Conservation (phyloP, 2,888 invertebrate genomes). For the Pimpla rufipes region DNA sequence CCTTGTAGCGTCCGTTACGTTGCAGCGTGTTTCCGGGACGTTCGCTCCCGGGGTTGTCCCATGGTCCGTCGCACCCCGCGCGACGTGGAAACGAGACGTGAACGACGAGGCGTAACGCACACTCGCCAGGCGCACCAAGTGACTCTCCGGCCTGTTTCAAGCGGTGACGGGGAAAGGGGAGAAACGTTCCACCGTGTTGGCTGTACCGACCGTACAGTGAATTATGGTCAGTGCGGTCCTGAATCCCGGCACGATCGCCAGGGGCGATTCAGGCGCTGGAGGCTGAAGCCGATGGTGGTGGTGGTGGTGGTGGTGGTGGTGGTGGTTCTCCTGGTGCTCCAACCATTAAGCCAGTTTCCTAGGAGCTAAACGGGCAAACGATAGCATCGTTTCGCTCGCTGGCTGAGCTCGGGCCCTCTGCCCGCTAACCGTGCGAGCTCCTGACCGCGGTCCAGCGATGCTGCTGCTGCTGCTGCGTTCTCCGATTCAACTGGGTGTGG, state of each 20-base stretch:
- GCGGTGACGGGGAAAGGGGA: constrained; percentile 30
- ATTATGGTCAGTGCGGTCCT: constrained; percentile 57
- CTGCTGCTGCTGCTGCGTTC: constrained; percentile 23
- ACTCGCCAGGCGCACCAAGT: too few relatives aligned
- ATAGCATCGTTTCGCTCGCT: constrained; percentile 67
- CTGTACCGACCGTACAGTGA: constrained; percentile 49
- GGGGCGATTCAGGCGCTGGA: constrained; percentile 51
- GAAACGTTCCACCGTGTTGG: constrained; percentile 52
- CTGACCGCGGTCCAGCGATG: constrained; percentile 9
- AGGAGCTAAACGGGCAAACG: constrained; percentile 71
- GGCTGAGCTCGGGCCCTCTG: constrained; percentile 20
- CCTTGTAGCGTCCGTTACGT: constrained; percentile 36
- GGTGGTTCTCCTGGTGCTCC: constrained; percentile 34
- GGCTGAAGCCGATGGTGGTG: constrained; percentile 37
- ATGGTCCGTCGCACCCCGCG: constrained; percentile 35
- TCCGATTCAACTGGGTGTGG: constrained; percentile 64
- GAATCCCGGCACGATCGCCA: constrained; percentile 65
- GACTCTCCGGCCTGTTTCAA: too few relatives aligned
- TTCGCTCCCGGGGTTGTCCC: not conserved
- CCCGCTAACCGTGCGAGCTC: constrained; percentile 8
- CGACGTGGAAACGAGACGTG: constrained; percentile 51
- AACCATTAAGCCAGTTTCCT: constrained; percentile 70
- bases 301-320: constrained; percentile 4
- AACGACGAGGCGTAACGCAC: constrained; percentile 33
- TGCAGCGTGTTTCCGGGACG: constrained; percentile 30